Evolutionary conservation across 2,797 vertebrate genomes (phyloP).

Genomic region (Syncerus caffer): DNA sequence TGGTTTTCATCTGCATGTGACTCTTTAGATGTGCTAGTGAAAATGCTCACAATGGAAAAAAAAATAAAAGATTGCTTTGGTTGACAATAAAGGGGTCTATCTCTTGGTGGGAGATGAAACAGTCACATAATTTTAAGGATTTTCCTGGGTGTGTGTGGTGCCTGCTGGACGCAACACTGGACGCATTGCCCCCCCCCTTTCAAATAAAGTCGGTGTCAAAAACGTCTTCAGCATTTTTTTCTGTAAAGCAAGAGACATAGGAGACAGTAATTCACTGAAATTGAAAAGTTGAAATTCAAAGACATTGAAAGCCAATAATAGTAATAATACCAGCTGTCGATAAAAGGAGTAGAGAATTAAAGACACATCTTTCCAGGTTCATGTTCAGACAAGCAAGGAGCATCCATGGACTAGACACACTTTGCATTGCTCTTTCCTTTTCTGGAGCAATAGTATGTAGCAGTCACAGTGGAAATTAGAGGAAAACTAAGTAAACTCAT

Average conservation of each 20-base stretch:
- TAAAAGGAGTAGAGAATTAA: background rate
- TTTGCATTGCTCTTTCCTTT: background rate
- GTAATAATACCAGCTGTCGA: background rate
- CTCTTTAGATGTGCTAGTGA: background rate
- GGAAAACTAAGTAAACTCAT: background rate
- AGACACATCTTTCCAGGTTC: background rate
- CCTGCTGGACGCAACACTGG: fast-evolving
- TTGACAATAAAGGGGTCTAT: background rate
- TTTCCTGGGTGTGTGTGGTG: background rate
- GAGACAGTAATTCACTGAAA: background rate
- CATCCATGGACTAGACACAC: fast-evolving
- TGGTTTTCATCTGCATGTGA: background rate
- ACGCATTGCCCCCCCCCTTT: background rate
- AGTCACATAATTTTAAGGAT: background rate
- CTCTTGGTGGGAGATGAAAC: background rate
- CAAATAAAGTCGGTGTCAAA: background rate
- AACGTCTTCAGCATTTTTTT: background rate
- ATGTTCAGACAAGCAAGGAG: background rate
- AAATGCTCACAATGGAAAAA: background rate
- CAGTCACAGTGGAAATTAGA: background rate
- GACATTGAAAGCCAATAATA: background rate
- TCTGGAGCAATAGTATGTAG: fast-evolving
- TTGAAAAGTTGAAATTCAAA: background rate
- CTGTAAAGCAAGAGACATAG: background rate
- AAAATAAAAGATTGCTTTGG: background rate